phyloP scores from a whole-genome alignment of 2,797 vertebrate species.

The Glossophaga mutica region DNA sequence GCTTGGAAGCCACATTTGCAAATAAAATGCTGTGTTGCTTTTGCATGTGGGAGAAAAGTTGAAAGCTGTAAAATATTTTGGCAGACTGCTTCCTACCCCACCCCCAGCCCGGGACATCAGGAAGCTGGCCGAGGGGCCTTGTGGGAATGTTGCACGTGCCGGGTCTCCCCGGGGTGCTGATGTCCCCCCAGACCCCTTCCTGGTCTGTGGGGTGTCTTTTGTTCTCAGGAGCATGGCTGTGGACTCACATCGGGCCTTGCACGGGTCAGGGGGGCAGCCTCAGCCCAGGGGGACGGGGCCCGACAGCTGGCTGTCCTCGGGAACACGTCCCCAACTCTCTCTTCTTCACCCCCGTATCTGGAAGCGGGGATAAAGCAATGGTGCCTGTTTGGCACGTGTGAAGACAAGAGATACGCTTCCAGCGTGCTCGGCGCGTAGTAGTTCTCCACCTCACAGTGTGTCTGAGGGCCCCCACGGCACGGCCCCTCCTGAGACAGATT shows the following conservation, averaged over 20 bases:
- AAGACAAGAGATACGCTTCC: no score
- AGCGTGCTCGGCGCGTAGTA: rapidly evolving
- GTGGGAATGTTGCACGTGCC: not conserved
- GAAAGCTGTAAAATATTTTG: constrained; percentile 34
- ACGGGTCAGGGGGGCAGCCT: rapidly evolving
- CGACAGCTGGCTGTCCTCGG: not conserved
- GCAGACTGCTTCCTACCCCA: not conserved
- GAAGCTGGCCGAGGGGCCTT: not conserved
- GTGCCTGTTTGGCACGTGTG: rapidly evolving
- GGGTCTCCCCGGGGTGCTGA: not conserved
- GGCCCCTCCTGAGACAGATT: rapidly evolving
- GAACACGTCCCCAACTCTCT: not conserved
- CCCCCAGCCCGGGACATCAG: not conserved
- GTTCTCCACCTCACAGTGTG: rapidly evolving
- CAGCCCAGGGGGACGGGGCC: rapidly evolving
- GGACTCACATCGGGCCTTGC: not conserved
- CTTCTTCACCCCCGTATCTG: not conserved
- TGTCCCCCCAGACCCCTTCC: not conserved
- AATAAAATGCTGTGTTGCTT: not conserved
- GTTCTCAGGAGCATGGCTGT: not conserved
- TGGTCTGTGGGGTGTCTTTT: not conserved
- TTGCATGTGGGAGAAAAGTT: not conserved
- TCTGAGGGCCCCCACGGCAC: rapidly evolving
- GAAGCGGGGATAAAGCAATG: rapidly evolving
- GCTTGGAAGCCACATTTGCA: not conserved